A percentile compares a stretch with the other conserved stretches of the same genome.
Evolutionary conservation across 2,888 invertebrate species (phyloP).

Genomic region (Dynastes maya): DNA sequence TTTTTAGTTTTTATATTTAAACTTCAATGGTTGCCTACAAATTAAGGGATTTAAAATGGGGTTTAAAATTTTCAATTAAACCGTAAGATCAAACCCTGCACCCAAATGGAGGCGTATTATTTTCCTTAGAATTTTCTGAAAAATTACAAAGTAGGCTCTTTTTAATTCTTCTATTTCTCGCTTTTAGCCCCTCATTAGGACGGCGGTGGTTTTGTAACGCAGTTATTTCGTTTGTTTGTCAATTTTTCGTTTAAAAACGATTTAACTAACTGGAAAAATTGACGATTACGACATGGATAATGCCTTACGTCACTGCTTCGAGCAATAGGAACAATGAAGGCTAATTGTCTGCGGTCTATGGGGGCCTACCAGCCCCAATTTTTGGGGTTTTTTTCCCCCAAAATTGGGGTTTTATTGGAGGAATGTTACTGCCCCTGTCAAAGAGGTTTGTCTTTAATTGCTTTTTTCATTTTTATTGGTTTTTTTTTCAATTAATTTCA

Average conservation of each 20-base stretch:
- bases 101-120: too few relatives aligned
- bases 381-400: too few relatives aligned
- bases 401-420: too few relatives aligned
- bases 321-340: not conserved
- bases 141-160: too few relatives aligned
- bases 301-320: not conserved
- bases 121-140: too few relatives aligned
- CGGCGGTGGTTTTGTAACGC: not conserved
- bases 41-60: too few relatives aligned
- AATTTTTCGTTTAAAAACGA: conserved; percentile 1
- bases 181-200: too few relatives aligned
- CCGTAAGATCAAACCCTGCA: too few relatives aligned
- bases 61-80: too few relatives aligned
- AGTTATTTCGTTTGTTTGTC: not conserved
- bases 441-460: not conserved
- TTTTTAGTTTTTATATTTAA: too few relatives aligned
- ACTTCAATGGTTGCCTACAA: too few relatives aligned
- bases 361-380: not conserved
- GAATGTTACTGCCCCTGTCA: not conserved
- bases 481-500: not conserved
- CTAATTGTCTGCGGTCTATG: conserved; percentile 2
- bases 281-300: not conserved
- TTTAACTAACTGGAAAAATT: not conserved
- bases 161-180: too few relatives aligned
- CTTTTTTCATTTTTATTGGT: not conserved